Evolutionary conservation across 2,888 invertebrate species (phyloP).

Genomic region (Copidosoma aretas): DNA sequence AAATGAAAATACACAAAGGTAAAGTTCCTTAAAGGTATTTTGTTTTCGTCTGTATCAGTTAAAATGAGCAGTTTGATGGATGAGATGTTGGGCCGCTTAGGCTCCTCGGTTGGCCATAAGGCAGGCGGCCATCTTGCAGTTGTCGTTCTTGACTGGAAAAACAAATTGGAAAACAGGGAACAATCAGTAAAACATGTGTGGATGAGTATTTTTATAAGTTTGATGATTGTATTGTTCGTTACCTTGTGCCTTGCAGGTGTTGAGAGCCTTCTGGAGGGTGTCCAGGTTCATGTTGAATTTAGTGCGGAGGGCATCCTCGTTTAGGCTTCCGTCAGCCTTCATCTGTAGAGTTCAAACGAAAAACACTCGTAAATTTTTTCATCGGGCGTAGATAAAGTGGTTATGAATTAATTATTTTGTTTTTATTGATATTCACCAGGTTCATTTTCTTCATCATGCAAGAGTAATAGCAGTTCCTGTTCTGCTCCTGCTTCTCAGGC

Average conservation of each 20-base stretch:
- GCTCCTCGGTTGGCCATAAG: conserved; percentile 39
- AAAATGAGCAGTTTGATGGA: conserved; percentile 19
- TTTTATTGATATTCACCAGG: conserved; percentile 42
- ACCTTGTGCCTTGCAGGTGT: conserved; percentile 45
- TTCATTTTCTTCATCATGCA: conserved; percentile 48
- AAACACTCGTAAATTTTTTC: no score
- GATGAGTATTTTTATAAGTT: not conserved
- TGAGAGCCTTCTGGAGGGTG: conserved; percentile 41
- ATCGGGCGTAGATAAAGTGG: no score
- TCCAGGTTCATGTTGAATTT: conserved; percentile 44
- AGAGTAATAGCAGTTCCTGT: conserved; percentile 44
- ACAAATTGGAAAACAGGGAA: not conserved
- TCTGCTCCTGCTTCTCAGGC: conserved; percentile 32
- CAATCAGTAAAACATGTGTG: not conserved
- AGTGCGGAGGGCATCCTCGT: conserved; percentile 43
- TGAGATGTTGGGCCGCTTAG: conserved; percentile 24
- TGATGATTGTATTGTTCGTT: conserved; percentile 5
- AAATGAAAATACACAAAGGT: conserved; percentile 30
- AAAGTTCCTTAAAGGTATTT: not conserved
- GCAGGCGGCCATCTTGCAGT: conserved; percentile 35
- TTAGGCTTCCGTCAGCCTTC: conserved; percentile 44
- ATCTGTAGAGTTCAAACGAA: conserved; percentile 33
- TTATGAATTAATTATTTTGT: no score
- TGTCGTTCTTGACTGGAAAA: conserved; percentile 34
- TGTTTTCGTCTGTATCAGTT: not conserved